Base-by-base conservation (phyloP, 1,140 invertebrate species). In the Drosophila persimilis region DNA sequence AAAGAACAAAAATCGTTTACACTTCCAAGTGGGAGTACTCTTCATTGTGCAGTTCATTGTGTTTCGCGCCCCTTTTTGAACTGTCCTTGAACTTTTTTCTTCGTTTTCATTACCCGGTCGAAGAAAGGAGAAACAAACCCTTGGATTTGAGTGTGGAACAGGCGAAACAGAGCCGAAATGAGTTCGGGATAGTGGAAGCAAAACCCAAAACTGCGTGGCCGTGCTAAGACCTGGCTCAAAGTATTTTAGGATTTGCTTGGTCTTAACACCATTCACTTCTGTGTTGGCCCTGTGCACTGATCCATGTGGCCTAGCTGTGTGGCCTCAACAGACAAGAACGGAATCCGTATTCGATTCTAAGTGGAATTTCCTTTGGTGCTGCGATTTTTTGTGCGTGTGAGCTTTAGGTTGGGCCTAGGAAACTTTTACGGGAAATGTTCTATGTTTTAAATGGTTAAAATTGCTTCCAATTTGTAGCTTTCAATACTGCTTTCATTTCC, bases 191-290 rank as follows among this genome's bases (percentile, higher is more conserved):
- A 53, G 70, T 15, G 2, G 53, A 62, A 45, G 24, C 47, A 73
- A 73, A 73, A 57, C 59, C 53, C 9, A 44, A 67, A 69, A 57
- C 43, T 69, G 60, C 47, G 52, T 73, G 59, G 62, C 53, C 70
- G 50, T 17, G 39, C 52, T 73, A 73, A 73, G 71, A 73, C 71
- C 52, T 57, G 70, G 60, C 70, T 73, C 71, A 73, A 73, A 73
- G 71, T 65, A 71, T 58, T 39, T 41, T 13, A 54, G 71, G 71
- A 73, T 73, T 73, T 73, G 48, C 60, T 73, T 9, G 48, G 60
- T 65, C 47, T 73, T 73, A 73, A 58, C 71, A 73, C 71, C 71
- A 53, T 73, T 73, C 53, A 53, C 71, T 44, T 53, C 43, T 15
- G 70, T 31, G 47, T 57, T 73, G 58, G 35, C 60, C 39, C 73